Evolutionary conservation across 1,140 invertebrate genomes (phyloP).

Genomic region (Mya arenaria): DNA sequence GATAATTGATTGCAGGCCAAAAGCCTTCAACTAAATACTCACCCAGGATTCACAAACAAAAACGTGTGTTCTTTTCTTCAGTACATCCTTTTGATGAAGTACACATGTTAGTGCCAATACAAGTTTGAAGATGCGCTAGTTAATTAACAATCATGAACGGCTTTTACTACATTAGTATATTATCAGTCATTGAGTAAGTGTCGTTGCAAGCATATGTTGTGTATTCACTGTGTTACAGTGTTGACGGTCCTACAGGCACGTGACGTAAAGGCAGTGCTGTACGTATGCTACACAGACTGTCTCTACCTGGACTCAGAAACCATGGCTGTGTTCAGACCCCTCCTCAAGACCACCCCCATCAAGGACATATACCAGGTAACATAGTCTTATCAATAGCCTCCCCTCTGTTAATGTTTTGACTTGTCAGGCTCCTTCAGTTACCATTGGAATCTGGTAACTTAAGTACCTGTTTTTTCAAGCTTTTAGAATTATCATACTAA

Average conservation of each 20-base stretch:
- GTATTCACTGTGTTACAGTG: too few species aligned
- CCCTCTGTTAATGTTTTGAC: neutral
- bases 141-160: too few species aligned
- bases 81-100: too few species aligned
- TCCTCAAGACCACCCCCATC: conserved; percentile 69
- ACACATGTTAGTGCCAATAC: too few species aligned
- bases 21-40: neutral
- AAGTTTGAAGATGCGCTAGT: too few species aligned
- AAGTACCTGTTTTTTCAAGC: neutral
- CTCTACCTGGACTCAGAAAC: conserved; percentile 66
- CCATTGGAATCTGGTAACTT: neutral
- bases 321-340: conserved; percentile 71
- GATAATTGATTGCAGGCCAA: neutral
- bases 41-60: neutral
- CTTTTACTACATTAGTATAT: too few species aligned
- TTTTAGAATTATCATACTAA: neutral
- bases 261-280: conserved; percentile 69
- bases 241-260: conserved; percentile 74
- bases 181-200: too few species aligned
- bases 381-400: conserved; percentile 60
- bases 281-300: conserved; percentile 76
- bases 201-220: too few species aligned
- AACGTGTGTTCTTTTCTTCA: too few species aligned
- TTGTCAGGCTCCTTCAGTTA: neutral
- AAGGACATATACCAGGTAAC: conserved; percentile 72